Percentiles rank a stretch among this genome's conserved stretches.
Conservation (phyloP, 1,140 invertebrate genomes). For the Caerostris extrusa region DNA sequence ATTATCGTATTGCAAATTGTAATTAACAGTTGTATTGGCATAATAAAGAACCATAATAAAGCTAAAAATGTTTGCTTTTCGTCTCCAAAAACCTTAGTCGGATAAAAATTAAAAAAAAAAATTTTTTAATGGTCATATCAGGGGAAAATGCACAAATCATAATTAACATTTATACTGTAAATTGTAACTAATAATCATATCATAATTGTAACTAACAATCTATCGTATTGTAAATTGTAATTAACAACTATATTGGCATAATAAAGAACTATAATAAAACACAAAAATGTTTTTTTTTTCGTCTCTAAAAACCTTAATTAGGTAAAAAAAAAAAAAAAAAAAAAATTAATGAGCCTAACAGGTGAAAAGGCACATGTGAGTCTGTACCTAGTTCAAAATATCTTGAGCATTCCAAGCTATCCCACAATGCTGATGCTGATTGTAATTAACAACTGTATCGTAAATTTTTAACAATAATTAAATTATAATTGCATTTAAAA, state of each 20-base stretch:
- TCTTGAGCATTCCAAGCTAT: background rate
- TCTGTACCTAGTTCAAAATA: slow-evolving; percentile 34
- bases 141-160: background rate
- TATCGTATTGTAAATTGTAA: too few relatives aligned
- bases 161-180: too few relatives aligned
- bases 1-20: too few relatives aligned
- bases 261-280: background rate
- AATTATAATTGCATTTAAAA: too few relatives aligned
- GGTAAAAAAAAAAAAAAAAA: background rate
- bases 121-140: slow-evolving; percentile 3
- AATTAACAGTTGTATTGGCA: too few relatives aligned
- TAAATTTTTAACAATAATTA: too few relatives aligned
- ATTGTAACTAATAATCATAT: too few relatives aligned
- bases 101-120: background rate
- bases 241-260: too few relatives aligned
- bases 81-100: background rate
- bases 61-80: too few relatives aligned
- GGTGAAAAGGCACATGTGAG: background rate
- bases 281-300: background rate
- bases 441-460: too few relatives aligned
- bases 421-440: slow-evolving; percentile 37
- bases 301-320: background rate
- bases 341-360: slow-evolving; percentile 4
- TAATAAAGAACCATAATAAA: too few relatives aligned
- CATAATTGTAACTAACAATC: too few relatives aligned